A percentile compares a stretch with the other conserved stretches of the same genome.
phyloP scores from a whole-genome alignment of 2,113 vertebrate species.

The Cyprinodon tularosa region DNA sequence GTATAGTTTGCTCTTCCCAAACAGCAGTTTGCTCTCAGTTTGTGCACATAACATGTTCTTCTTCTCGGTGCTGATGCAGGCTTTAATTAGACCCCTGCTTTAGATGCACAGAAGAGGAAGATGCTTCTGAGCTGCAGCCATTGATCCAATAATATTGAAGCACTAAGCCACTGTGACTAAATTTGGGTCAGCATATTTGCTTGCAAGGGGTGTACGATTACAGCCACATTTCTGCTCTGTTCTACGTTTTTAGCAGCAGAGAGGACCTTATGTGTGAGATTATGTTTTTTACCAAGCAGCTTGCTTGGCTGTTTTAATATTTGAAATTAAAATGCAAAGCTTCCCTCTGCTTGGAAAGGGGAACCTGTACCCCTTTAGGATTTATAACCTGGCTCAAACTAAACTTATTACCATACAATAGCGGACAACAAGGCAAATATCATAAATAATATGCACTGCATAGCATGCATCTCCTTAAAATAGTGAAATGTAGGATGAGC shows the following conservation, averaged over 20 bases:
- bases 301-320: neutral
- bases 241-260: constrained; percentile 16
- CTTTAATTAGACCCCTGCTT: constrained; percentile 50
- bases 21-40: constrained; percentile 11
- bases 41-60: constrained; percentile 23
- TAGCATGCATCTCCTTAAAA: neutral
- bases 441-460: neutral
- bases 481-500: constrained; percentile 13
- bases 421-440: constrained; percentile 25
- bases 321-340: constrained; percentile 38
- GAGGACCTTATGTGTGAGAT: neutral
- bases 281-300: constrained; percentile 1
- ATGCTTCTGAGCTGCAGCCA: constrained; percentile 41
- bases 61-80: neutral
- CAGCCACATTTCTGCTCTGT: constrained; percentile 22
- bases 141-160: constrained; percentile 34
- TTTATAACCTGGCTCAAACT: constrained; percentile 43
- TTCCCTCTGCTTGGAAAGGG: neutral
- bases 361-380: constrained; percentile 32
- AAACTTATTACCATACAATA: constrained; percentile 32
- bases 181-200: constrained; percentile 65
- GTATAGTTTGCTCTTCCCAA: constrained; percentile 4
- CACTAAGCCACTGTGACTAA: constrained; percentile 47
- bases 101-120: constrained; percentile 26
- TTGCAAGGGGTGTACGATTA: constrained; percentile 13